A percentile compares a stretch with the other conserved stretches of the same genome.
These are phyloP conservation scores for Lasioglossum pauxillum DNA, from an alignment of 2,888 invertebrate genomes.

Conservation along the genomic window DNA sequence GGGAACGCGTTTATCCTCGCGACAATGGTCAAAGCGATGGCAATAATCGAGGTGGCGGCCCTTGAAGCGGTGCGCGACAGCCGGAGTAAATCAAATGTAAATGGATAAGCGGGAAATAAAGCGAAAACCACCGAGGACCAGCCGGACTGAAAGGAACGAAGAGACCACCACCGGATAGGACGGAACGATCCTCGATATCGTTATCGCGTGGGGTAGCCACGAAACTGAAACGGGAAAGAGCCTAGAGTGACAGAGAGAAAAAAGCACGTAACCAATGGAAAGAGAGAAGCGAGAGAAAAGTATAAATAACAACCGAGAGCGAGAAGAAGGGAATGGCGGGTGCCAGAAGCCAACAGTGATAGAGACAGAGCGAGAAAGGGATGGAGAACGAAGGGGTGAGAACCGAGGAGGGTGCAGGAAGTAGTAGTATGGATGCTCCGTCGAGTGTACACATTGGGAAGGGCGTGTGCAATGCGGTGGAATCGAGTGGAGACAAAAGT, in stretches of 20 bases:
- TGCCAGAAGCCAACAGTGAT: not conserved
- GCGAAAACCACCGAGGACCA: conserved; percentile 68
- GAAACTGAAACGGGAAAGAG: conserved; percentile 5
- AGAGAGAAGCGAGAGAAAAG: not conserved
- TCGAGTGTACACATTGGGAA: conserved; percentile 64
- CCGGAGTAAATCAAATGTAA: conserved; percentile 74
- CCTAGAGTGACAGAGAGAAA: not conserved
- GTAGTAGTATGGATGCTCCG: conserved; percentile 55
- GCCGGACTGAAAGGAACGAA: conserved; percentile 46
- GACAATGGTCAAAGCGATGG: conserved; percentile 9
- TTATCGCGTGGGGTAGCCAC: conserved; percentile 24
- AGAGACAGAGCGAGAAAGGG: not conserved
- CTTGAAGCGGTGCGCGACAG: conserved; percentile 60
- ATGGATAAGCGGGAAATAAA: conserved; percentile 70
- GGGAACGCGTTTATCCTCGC: not conserved
- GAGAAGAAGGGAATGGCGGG: not conserved
- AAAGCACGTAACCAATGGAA: not conserved
- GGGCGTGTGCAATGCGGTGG: conserved; percentile 80
- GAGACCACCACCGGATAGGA: conserved; percentile 21
- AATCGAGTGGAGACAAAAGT: conserved; percentile 80
- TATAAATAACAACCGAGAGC: conserved; percentile 42
- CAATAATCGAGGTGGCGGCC: conserved; percentile 59
- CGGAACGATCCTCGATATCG: conserved; percentile 23
- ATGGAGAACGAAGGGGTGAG: conserved; percentile 23
- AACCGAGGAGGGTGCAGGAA: conserved; percentile 34